These are phyloP conservation scores for Ceramica pisi DNA, from an alignment of 2,888 invertebrate species.

Conservation along the genomic window DNA sequence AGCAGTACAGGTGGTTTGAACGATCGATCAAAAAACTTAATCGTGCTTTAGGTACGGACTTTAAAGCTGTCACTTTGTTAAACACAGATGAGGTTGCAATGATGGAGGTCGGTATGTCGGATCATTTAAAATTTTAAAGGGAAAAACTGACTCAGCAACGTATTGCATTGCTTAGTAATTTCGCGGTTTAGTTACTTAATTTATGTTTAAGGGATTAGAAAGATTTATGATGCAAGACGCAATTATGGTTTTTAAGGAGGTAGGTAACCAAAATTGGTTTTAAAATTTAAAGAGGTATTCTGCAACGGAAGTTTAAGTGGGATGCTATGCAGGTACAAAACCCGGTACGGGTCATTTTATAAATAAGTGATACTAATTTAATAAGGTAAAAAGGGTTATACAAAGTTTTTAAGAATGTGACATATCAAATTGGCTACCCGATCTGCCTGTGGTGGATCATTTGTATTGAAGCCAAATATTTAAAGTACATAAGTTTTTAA, in stretches of 20 bases:
- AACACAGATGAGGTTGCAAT: conserved; percentile 34
- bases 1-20: neutral
- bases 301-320: conserved; percentile 48
- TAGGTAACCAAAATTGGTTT: conserved; percentile 13
- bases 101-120: conserved; percentile 23
- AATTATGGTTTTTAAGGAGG: conserved; percentile 16
- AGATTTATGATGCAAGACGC: conserved; percentile 38
- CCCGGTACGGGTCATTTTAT: conserved; percentile 24
- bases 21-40: conserved; percentile 36
- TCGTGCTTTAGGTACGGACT: neutral
- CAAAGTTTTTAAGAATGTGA: conserved; percentile 10
- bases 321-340: conserved; percentile 41
- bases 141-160: conserved; percentile 33
- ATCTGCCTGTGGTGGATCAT: conserved; percentile 6
- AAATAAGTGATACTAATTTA: conserved; percentile 53
- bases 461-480: conserved; percentile 24
- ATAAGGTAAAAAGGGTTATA: conserved; percentile 40
- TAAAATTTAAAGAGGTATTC: conserved; percentile 33
- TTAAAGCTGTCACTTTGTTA: conserved; percentile 31
- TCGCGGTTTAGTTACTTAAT: conserved; percentile 35
- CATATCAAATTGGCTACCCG: conserved; percentile 20
- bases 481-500: conserved; percentile 7
- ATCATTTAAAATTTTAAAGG: conserved; percentile 14
- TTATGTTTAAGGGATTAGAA: conserved; percentile 39
- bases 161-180: conserved; percentile 30